Evolutionary conservation across 2,113 vertebrate species (phyloP).

Genomic region (Tamias sibiricus): DNA sequence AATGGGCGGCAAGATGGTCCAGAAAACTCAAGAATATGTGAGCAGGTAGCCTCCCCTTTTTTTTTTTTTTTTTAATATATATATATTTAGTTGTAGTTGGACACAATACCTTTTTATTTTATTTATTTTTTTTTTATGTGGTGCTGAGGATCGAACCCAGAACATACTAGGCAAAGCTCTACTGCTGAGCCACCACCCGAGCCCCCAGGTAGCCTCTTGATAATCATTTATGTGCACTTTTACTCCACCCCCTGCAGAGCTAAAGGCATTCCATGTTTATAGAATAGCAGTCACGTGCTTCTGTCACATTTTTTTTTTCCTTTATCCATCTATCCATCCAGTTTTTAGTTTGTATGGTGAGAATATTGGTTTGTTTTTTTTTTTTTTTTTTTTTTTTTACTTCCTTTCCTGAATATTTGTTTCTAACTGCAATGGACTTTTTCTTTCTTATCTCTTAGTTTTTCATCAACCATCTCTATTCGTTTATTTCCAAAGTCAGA

Average conservation of each 20-base stretch:
- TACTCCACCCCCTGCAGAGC: background rate
- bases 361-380: background rate
- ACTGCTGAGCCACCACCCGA: no score
- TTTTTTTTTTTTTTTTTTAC: background rate
- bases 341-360: conserved; percentile 1
- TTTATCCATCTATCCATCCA: background rate
- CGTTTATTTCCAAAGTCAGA: conserved; percentile 6
- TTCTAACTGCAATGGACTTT: background rate
- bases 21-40: background rate
- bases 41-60: background rate
- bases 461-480: background rate
- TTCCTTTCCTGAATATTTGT: background rate
- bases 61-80: no score
- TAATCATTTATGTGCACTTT: background rate
- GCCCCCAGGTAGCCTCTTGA: background rate
- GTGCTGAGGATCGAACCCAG: no score
- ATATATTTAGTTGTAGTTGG: no score
- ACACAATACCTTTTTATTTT: no score
- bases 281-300: background rate
- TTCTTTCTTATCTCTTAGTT: background rate
- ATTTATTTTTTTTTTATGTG: no score
- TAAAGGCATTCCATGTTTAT: background rate
- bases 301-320: background rate
- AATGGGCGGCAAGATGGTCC: background rate
- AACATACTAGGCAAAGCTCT: no score